Conservation (phyloP, 2,888 invertebrate genomes). For the Drosophila leonis region DNA sequence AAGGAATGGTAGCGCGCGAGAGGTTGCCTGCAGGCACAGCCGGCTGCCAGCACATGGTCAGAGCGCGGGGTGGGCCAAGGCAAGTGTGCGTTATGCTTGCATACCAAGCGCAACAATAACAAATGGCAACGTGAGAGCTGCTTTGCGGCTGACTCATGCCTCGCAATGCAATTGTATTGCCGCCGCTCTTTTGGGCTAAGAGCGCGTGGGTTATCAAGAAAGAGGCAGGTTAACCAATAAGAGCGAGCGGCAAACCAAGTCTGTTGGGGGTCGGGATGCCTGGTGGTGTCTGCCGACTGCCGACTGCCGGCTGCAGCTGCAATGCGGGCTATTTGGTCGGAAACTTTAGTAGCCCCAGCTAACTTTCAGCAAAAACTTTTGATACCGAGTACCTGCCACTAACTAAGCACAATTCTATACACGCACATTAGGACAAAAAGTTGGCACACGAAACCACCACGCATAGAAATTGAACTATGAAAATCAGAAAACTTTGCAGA, state of each 20-base stretch:
- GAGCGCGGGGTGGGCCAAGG: neutral
- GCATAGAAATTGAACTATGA: conserved; percentile 78
- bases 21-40: conserved; percentile 57
- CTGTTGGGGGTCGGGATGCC: conserved; percentile 31
- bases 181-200: conserved; percentile 62
- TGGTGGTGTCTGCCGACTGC: conserved; percentile 35
- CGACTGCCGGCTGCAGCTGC: conserved; percentile 46
- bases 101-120: conserved; percentile 69
- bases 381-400: conserved; percentile 79
- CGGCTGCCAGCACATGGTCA: conserved; percentile 40
- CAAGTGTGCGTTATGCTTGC: conserved; percentile 52
- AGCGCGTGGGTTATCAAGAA: conserved; percentile 28
- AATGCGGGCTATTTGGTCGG: conserved; percentile 21
- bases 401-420: conserved; percentile 63
- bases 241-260: conserved; percentile 42
- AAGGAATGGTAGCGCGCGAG: conserved; percentile 45
- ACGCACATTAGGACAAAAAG: conserved; percentile 43
- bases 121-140: conserved; percentile 52
- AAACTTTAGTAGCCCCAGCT: conserved; percentile 77
- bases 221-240: conserved; percentile 38
- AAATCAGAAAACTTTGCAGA: conserved; percentile 78
- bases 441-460: conserved; percentile 57
- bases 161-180: conserved; percentile 35
- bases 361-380: conserved; percentile 79
- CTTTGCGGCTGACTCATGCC: conserved; percentile 56